Evolutionary conservation across 2,113 vertebrate genomes (phyloP), one percentile per base, ranked within the genome.

Genomic region (Oophaga pumilio): DNA sequence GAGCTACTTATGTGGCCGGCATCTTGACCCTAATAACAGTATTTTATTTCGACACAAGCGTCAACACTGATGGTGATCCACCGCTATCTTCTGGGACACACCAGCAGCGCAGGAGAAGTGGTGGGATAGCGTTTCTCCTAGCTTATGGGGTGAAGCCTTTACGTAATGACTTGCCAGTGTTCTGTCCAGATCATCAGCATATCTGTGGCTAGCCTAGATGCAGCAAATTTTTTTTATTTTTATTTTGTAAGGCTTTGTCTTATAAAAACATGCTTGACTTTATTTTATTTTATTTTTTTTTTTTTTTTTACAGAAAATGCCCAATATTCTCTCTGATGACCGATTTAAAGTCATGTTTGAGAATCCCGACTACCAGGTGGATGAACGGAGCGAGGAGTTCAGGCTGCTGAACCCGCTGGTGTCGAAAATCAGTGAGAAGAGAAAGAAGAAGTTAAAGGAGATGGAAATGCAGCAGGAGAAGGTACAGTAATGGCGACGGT

Each of bases 281-380:
- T 49, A 53, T 24, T 9, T 7, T n/a, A n/a, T n/a, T 15, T 1
- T 49, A 1, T 80, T 71, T 79, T 24, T 15, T 6, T 22, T 77
- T 91, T 89, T 87, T 90, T 15, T 83, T 86, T 88, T 91, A 15
- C 88, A 99, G 98, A 96, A 91, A 79, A 90, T 96, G 26, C 95
- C 96, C 17, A 99, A 91, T 91, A 96, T 99, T 89, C 94, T 99
- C 84, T 95, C 93, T 9, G 98, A 99, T 50, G 95, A 98, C 87
- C 96, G 98, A 43, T 99, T 99, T 93, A 98, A 98, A 95, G 93
- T 98, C 90, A 99, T 99, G 98, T 99, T 99, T 89, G 98, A 99
- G 92, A 98, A 99, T 91, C 98, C 97, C 0, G 97, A 99, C 90
- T 99, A 96, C 94, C 98, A 99, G 91, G 98, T 99, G 88, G 98